phyloP scores from a whole-genome alignment of 2,113 vertebrate species.

The Damaliscus lunatus region DNA sequence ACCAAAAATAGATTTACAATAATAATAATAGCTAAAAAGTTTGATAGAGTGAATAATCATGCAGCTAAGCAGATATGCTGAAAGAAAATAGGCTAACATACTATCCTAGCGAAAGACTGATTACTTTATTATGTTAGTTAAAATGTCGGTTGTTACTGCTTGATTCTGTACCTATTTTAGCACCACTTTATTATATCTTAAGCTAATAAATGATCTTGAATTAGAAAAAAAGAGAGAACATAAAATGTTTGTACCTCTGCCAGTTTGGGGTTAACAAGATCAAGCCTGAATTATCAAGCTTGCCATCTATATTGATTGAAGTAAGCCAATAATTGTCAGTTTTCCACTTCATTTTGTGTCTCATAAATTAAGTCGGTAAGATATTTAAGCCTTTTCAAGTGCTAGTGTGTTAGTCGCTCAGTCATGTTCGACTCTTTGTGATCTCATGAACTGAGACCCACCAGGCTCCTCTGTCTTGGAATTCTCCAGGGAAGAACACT shows the following conservation, averaged over 20 bases:
- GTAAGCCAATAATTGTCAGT: constrained; percentile 29
- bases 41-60: neutral
- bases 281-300: neutral
- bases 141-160: neutral
- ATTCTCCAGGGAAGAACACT: neutral
- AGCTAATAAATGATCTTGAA: constrained; percentile 22
- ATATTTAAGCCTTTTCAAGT: neutral
- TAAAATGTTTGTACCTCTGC: constrained; percentile 31
- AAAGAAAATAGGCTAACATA: neutral
- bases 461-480: neutral
- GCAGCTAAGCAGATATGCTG: neutral
- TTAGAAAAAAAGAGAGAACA: constrained; percentile 23
- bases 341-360: constrained; percentile 19
- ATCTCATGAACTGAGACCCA: neutral
- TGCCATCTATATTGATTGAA: constrained; percentile 4
- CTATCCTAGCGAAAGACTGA: neutral
- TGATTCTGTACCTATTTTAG: neutral
- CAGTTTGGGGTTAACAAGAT: constrained; percentile 14
- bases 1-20: neutral
- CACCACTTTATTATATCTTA: neutral
- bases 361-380: constrained; percentile 6
- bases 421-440: neutral
- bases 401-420: neutral
- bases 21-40: neutral
- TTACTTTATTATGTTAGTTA: neutral